Evolutionary conservation across 2,888 invertebrate genomes (phyloP).

Genomic region (Caenorhabditis sp.): DNA sequence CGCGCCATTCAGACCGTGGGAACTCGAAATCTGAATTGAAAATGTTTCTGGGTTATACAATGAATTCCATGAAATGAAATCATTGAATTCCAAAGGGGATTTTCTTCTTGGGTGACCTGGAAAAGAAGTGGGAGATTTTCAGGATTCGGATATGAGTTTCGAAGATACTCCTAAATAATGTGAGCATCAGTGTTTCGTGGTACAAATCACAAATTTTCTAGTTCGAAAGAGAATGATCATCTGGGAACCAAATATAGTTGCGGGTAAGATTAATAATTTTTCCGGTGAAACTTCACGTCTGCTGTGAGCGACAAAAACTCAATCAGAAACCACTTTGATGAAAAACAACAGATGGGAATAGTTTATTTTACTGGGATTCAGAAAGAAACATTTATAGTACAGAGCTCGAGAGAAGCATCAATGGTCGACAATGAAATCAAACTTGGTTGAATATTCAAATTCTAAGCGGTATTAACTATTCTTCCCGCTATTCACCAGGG

Average conservation of each 20-base stretch:
- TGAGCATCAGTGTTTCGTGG: neutral
- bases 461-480: too few relatives aligned
- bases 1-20: conserved; percentile 31
- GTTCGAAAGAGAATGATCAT: neutral
- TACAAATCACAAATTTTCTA: neutral
- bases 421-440: too few relatives aligned
- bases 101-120: neutral
- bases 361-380: too few relatives aligned
- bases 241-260: neutral
- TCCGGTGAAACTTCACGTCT: neutral
- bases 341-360: too few relatives aligned
- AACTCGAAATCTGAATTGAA: conserved; percentile 11
- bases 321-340: too few relatives aligned
- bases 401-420: too few relatives aligned
- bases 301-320: neutral
- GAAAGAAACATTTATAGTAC: too few relatives aligned
- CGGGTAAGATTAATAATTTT: neutral
- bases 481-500: too few relatives aligned
- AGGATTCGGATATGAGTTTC: neutral
- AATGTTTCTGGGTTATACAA: neutral
- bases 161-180: neutral
- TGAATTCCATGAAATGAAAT: conserved; percentile 19
- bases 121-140: neutral
- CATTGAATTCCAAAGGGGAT: too few relatives aligned
- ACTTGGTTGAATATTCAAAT: too few relatives aligned